Conservation (phyloP, 2,888 invertebrate species). For the Ormyrus labotus region DNA sequence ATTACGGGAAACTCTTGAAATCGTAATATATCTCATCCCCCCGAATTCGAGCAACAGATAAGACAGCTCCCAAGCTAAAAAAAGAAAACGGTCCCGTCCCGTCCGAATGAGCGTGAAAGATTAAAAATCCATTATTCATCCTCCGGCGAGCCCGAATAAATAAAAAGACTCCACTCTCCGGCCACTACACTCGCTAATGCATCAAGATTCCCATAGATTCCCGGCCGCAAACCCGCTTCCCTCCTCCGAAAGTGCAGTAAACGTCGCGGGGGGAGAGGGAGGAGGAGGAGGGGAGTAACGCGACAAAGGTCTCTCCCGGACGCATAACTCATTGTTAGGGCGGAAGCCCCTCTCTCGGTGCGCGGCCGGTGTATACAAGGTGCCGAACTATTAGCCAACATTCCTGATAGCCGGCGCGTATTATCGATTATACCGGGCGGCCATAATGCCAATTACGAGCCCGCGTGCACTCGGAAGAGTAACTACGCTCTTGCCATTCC, state of each 20-base stretch:
- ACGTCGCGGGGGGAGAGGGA: neutral
- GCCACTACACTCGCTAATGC: too few species aligned
- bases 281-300: neutral
- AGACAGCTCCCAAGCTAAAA: too few species aligned
- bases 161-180: too few species aligned
- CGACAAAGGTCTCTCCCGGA: slow-evolving; percentile 43
- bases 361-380: slow-evolving; percentile 44
- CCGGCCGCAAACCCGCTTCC: too few species aligned
- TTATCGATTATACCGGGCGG: slow-evolving; percentile 51
- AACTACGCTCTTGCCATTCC: slow-evolving; percentile 47
- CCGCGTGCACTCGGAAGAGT: slow-evolving; percentile 47
- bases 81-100: too few species aligned
- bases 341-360: neutral
- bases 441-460: slow-evolving; percentile 56
- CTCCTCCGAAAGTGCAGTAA: neutral
- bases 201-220: too few species aligned
- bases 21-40: too few species aligned
- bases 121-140: too few species aligned
- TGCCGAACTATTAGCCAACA: slow-evolving; percentile 58
- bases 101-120: too few species aligned
- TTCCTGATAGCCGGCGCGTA: slow-evolving; percentile 54
- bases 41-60: too few species aligned
- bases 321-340: slow-evolving; percentile 54
- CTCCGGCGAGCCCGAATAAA: too few species aligned
- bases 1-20: too few species aligned